Percentiles rank a stretch among this genome's conserved stretches.
Conservation (phyloP, 2,888 invertebrate genomes). For the Euphydryas editha region DNA sequence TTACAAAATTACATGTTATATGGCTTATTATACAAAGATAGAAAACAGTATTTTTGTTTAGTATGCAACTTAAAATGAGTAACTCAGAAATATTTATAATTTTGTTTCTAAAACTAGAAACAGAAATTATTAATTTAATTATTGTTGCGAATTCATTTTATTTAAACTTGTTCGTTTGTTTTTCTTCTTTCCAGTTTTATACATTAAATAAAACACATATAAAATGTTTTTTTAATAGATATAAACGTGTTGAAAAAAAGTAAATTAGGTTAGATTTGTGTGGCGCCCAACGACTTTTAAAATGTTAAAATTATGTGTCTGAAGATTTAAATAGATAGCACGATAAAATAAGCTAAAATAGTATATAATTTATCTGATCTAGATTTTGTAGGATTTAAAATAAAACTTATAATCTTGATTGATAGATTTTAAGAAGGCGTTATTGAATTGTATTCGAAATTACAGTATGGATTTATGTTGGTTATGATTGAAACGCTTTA, state of each 20-base stretch:
- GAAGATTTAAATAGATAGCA: background rate
- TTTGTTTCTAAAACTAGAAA: no score
- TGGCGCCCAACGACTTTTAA: constrained; percentile 3
- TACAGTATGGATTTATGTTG: background rate
- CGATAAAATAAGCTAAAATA: background rate
- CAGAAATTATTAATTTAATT: no score
- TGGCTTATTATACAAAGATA: no score
- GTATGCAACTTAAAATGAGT: no score
- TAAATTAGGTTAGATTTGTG: background rate
- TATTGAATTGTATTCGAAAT: background rate
- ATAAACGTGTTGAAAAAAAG: background rate
- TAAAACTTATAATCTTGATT: constrained; percentile 25
- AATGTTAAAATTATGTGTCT: constrained; percentile 5
- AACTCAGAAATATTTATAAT: no score
- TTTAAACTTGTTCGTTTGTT: no score
- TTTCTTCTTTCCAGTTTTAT: background rate
- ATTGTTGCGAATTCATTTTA: no score
- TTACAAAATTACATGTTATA: no score
- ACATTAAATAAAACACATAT: background rate
- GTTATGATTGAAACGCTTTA: background rate
- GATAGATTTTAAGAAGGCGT: constrained; percentile 14
- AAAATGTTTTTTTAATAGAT: background rate
- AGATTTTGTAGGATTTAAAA: constrained; percentile 27
- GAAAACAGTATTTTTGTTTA: no score
- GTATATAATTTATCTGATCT: constrained; percentile 10